These are phyloP conservation scores for Drosophila limbata DNA, from an alignment of 2,888 invertebrate species.

Conservation along the genomic window DNA sequence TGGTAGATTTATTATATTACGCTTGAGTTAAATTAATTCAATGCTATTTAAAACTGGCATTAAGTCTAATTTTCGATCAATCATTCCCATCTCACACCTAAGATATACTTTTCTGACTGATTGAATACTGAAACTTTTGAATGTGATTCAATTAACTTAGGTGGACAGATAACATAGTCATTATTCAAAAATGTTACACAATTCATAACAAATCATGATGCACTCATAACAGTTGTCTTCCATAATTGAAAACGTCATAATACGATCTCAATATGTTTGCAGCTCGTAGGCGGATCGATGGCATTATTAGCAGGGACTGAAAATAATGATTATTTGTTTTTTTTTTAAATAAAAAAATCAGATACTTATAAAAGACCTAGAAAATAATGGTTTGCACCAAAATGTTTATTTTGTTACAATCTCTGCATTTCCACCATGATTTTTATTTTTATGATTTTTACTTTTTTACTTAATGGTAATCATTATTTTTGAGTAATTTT, in stretches of 20 bases:
- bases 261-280: conserved; percentile 24
- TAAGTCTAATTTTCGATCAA: neutral
- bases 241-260: conserved; percentile 51
- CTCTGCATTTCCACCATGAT: no score
- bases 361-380: no score
- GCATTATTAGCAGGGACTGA: conserved; percentile 49
- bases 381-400: no score
- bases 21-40: neutral
- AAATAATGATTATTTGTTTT: no score
- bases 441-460: no score
- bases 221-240: conserved; percentile 3
- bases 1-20: neutral
- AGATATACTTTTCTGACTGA: neutral
- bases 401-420: no score
- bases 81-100: neutral
- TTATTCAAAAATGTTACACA: neutral
- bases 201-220: neutral
- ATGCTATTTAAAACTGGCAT: neutral
- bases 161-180: no score
- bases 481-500: no score
- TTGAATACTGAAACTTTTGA: neutral
- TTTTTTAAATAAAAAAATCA: no score
- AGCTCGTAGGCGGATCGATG: conserved; percentile 29
- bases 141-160: neutral
- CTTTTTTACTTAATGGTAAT: no score